Evolutionary conservation across 2,888 invertebrate genomes (phyloP).

Genomic region (Andrena bicolor): DNA sequence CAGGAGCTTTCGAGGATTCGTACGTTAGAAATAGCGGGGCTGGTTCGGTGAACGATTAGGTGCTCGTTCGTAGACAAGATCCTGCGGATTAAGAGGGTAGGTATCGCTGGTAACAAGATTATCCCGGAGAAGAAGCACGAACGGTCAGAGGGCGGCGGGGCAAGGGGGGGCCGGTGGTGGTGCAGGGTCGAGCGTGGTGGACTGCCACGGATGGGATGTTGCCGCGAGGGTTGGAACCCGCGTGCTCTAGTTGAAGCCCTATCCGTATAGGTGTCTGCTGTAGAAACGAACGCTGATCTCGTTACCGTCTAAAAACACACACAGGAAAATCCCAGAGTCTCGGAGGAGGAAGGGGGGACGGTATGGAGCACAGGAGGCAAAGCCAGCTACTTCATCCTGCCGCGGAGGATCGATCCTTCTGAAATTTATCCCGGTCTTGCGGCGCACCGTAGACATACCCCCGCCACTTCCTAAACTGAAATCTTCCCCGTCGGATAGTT

Average conservation of each 20-base stretch:
- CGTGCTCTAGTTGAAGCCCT: conserved; percentile 82
- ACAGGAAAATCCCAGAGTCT: conserved; percentile 49
- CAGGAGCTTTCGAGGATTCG: conserved; percentile 43
- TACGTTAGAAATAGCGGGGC: conserved; percentile 28
- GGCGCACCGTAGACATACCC: not conserved
- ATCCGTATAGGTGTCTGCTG: conserved; percentile 72
- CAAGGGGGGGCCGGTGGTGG: conserved; percentile 14
- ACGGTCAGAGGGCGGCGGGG: conserved; percentile 17
- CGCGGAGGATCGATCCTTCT: conserved; percentile 33
- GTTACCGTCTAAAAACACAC: conserved; percentile 73
- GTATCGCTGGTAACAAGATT: conserved; percentile 82
- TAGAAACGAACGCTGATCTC: conserved; percentile 76
- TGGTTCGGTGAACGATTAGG: conserved; percentile 75
- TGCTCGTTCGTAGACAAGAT: conserved; percentile 73
- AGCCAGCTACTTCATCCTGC: conserved; percentile 34
- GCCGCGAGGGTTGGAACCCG: conserved; percentile 61
- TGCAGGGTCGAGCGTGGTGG: conserved; percentile 45
- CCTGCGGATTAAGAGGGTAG: conserved; percentile 77
- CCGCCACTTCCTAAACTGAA: conserved; percentile 6
- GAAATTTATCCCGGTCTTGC: conserved; percentile 19
- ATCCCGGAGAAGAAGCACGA: conserved; percentile 71
- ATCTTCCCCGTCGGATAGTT: conserved; percentile 10
- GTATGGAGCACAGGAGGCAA: conserved; percentile 1
- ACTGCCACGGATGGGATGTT: conserved; percentile 57
- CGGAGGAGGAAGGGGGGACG: not conserved